phyloP scores from a whole-genome alignment of 2,113 vertebrate species.

The Ctenomys sociabilis region DNA sequence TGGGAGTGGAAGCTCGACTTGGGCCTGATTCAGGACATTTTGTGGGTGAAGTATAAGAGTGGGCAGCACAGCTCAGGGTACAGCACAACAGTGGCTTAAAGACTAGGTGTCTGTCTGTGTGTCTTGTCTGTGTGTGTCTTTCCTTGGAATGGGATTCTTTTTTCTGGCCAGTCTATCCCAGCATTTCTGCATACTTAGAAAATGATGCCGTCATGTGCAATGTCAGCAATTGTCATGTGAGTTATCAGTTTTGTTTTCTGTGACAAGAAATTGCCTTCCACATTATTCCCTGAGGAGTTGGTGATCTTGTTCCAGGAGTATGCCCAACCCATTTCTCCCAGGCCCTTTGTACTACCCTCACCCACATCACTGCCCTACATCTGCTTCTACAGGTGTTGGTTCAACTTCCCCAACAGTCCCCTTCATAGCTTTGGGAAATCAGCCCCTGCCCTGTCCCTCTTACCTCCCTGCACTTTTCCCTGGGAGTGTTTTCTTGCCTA shows the following conservation, averaged over 20 bases:
- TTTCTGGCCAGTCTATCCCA: neutral
- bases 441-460: too few relatives aligned
- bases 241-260: neutral
- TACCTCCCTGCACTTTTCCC: neutral
- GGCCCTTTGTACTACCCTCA: neutral
- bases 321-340: neutral
- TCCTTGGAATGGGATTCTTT: neutral
- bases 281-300: neutral
- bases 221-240: neutral
- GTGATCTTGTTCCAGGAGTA: neutral
- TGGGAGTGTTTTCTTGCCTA: neutral
- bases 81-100: neutral
- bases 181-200: neutral
- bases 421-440: fast-evolving
- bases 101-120: neutral
- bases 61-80: neutral
- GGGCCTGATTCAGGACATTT: neutral
- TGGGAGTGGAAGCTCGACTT: neutral
- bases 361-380: neutral
- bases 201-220: neutral
- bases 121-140: neutral
- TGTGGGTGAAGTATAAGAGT: neutral
- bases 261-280: neutral
- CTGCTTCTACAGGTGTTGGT: too few relatives aligned
- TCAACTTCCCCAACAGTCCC: neutral